A percentile compares a stretch with the other conserved stretches of the same genome.
phyloP scores from a whole-genome alignment of 2,888 invertebrate species.

The Spodoptera littoralis region DNA sequence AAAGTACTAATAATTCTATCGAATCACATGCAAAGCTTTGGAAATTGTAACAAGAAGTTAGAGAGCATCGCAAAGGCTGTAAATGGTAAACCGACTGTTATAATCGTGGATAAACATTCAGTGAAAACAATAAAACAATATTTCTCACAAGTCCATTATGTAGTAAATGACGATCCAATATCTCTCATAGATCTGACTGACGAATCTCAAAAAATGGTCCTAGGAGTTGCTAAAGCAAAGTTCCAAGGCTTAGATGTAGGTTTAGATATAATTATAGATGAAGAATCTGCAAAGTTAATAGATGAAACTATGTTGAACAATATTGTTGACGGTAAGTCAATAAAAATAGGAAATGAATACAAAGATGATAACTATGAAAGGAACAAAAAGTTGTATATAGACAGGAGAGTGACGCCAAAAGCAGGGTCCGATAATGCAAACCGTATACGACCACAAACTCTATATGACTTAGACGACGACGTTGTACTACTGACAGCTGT shows the following conservation, averaged over 20 bases:
- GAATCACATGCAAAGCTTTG: slow-evolving; percentile 1
- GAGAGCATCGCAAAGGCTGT: slow-evolving; percentile 16
- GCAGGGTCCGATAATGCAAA: neutral
- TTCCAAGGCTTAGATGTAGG: slow-evolving; percentile 38
- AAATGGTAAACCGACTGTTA: slow-evolving; percentile 7
- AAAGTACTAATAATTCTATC: slow-evolving; percentile 14
- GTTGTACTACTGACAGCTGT: slow-evolving; percentile 30
- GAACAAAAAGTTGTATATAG: slow-evolving; percentile 22
- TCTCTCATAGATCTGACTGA: slow-evolving; percentile 24
- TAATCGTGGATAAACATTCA: slow-evolving; percentile 9
- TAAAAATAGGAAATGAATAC: slow-evolving; percentile 3
- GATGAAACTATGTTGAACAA: slow-evolving; percentile 23
- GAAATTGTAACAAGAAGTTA: neutral
- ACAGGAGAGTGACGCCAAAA: slow-evolving; percentile 10
- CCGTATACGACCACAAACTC: slow-evolving; percentile 7
- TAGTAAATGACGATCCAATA: slow-evolving; percentile 9
- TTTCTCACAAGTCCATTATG: slow-evolving; percentile 4
- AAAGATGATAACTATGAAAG: slow-evolving; percentile 6
- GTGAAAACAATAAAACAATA: slow-evolving; percentile 6
- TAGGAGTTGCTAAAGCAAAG: slow-evolving; percentile 11
- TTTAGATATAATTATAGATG: slow-evolving; percentile 27
- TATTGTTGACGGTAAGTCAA: slow-evolving; percentile 21
- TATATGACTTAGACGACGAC: slow-evolving; percentile 28
- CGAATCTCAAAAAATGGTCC: slow-evolving; percentile 26
- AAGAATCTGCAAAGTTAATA: slow-evolving; percentile 4